A percentile compares a stretch with the other conserved stretches of the same genome.
phyloP scores from a whole-genome alignment of 2,113 vertebrate genomes.

The Girardinichthys multiradiatus region DNA sequence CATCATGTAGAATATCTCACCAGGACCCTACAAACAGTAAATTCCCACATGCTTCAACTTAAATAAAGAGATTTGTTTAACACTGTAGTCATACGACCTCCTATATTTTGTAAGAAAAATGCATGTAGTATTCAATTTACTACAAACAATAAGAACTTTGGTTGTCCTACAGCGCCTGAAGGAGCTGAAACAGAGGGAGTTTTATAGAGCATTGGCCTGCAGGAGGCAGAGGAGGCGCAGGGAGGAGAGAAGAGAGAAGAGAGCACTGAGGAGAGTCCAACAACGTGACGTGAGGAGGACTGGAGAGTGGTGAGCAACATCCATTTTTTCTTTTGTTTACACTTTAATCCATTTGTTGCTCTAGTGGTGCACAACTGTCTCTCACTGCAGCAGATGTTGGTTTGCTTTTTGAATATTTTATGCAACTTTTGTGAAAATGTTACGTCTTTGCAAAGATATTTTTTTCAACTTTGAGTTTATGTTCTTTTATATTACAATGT shows the following conservation, averaged over 20 bases:
- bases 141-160: not conserved
- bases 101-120: slow-evolving; percentile 5
- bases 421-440: not conserved
- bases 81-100: slow-evolving; percentile 1
- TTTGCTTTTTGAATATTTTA: not conserved
- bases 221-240: slow-evolving; percentile 88
- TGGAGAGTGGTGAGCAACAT: slow-evolving; percentile 53
- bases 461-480: not conserved
- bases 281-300: slow-evolving; percentile 79
- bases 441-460: not conserved
- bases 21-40: too few species aligned
- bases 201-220: slow-evolving; percentile 88
- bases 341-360: slow-evolving; percentile 1
- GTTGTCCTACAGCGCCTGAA: slow-evolving; percentile 86
- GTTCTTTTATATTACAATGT: not conserved
- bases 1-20: too few species aligned
- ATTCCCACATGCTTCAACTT: not conserved
- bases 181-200: slow-evolving; percentile 94
- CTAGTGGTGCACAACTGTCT: not conserved
- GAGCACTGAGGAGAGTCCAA: slow-evolving; percentile 85
- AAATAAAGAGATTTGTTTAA: not conserved
- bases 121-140: not conserved
- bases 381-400: not conserved
- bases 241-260: slow-evolving; percentile 88
- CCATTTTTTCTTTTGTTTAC: not conserved